These are phyloP conservation scores for Dicaeum eximium DNA, from an alignment of 2,113 vertebrate species.

Conservation along the genomic window DNA sequence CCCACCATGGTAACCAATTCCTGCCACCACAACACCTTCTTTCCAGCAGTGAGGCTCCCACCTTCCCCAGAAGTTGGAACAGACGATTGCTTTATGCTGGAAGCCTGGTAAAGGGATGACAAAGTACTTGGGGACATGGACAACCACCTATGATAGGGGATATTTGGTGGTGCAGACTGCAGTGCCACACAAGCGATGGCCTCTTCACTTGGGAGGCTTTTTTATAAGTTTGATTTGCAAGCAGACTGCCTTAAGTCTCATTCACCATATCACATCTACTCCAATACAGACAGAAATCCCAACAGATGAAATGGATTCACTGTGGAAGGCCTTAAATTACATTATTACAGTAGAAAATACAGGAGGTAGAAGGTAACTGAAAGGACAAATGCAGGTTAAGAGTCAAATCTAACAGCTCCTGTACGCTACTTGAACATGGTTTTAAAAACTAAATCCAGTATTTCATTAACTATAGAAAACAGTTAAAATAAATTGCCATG, in stretches of 20 bases:
- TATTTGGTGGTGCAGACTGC: not conserved
- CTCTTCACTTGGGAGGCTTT: constrained; percentile 47
- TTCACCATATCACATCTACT: constrained; percentile 64
- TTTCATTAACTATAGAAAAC: constrained; percentile 72
- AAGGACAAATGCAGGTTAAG: constrained; percentile 77
- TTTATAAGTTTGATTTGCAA: constrained; percentile 73
- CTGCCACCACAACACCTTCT: not conserved
- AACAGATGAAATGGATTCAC: constrained; percentile 76
- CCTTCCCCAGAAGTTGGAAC: not conserved
- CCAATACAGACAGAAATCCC: constrained; percentile 78
- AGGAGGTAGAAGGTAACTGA: constrained; percentile 85
- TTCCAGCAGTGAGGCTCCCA: not conserved
- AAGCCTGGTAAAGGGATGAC: not conserved
- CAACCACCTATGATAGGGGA: rapidly evolving
- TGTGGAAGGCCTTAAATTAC: constrained; percentile 84
- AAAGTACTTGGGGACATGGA: not conserved
- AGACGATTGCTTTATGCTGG: not conserved
- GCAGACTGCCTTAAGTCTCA: constrained; percentile 62
- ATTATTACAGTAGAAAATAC: constrained; percentile 84
- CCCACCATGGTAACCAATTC: not conserved
- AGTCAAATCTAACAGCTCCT: constrained; percentile 79
- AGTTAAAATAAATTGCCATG: constrained; percentile 78
- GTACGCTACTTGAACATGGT: constrained; percentile 75
- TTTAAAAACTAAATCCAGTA: constrained; percentile 76
- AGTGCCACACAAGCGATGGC: not conserved